Evolutionary conservation across 2,113 vertebrate genomes (phyloP), one percentile per base, ranked within the genome.

Genomic region (Trogon melanurus): DNA sequence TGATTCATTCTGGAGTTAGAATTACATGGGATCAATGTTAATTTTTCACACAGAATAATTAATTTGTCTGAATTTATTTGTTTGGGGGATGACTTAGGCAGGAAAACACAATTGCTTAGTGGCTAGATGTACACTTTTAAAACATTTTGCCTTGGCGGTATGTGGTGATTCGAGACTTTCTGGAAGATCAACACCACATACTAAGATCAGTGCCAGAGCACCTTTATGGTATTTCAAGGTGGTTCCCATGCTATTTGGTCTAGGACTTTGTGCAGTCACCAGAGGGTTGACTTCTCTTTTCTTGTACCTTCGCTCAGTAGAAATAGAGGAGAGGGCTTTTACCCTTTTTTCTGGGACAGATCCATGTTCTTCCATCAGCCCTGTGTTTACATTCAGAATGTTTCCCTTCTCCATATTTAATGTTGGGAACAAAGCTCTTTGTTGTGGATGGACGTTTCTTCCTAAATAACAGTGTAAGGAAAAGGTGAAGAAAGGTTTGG

Each of bases 1-100:
- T 54, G n/a, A 75, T 65, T 94, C 62, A 69, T 93, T 78, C 47
- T 2, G 2, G 50, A 92, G 48, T 75, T 87, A 74, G 61, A 93
- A 75, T 91, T 95, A 85, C n/a, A 87, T 36, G 60, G 41, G 54
- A 72, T 74, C 87, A 79, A 81, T 75, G 57, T 8, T 92, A 65
- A 50, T 94, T 88, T 85, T 92, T 89, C 84, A 91, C 86, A 87
- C 45, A 67, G 41, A 84, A 75, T 54, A 84, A 87, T 61, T 92
- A 64, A 81, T 91, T 92, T 44, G 41, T 26, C 57, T 87, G 29
- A 44, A 27, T 90, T 20, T 93, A 58, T 92, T 91, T 93, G 41
- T 95, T 92, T 45, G 13, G 65, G 69, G 38, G 21, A 41, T 86
- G 30, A 69, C 32, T 79, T 75, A 23, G 64, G 16, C 66, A 65